Evolutionary conservation across 2,113 vertebrate genomes (phyloP), one percentile per base, ranked within the genome.

Genomic region (Sminthopsis crassicaudata): DNA sequence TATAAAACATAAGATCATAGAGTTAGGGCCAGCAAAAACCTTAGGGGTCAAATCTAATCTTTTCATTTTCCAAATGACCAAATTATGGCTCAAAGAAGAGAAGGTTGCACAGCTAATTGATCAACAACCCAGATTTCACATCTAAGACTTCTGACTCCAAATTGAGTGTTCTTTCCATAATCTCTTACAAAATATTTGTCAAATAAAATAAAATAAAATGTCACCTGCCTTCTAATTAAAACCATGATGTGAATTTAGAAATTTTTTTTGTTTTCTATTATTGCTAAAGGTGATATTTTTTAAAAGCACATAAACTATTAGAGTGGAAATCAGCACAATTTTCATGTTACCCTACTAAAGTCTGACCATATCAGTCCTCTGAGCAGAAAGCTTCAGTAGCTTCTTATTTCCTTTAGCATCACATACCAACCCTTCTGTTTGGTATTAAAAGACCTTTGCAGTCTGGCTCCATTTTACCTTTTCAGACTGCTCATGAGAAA

Each of bases 241-340:
- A 76, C 36, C 16, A n/a, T 76, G 14, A 76, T 76, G 16, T n/a
- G 36, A 36, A 19, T n/a, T 67, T 76, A 76, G 36, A 5, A n/a
- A 19, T 76, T 76, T 76, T 30, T 88, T 84, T 76, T 67, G 53
- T 84, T 36, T 57, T 93, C 57, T 91, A 16, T 91, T 3, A 94
- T 84, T 53, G 46, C 42, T 91, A 25, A 48, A 89, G 26, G 22
- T 24, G 8, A 76, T 54, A 1, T 36, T 26, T 95, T 94, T 92
- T 26, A 76, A 16, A 95, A 94, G 91, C 92, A 93, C 53, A 51
- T 84, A 90, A 84, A 14, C 52, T 96, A 91, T 22, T 48, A 2
- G 8, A 48, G 30, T 96, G 96, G n/a, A 95, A 55, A 94, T 25
- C 8, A n/a, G 52, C 27, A n/a, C 1, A 2, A 19, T 93, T 91